Evolutionary conservation across 2,113 vertebrate genomes (phyloP), one percentile per base, ranked within the genome.

Genomic region (Cyprinodon variegatus): DNA sequence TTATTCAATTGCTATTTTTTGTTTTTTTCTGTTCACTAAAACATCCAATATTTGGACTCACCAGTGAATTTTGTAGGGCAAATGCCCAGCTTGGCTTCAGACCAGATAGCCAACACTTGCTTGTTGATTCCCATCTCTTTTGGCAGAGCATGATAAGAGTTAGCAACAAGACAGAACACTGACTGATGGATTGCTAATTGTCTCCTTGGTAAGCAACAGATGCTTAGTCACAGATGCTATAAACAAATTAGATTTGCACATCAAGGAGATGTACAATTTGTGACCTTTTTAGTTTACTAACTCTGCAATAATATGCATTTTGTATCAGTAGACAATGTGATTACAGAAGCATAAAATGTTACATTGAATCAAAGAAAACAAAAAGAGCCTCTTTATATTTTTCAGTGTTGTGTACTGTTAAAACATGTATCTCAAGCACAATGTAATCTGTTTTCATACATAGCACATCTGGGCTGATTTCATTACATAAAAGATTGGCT

Each of bases 111-210:
- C 87, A 87, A 85, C 83, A 70, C 83, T 83, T 81, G 76, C 83
- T 85, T 83, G 85, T 84, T 88, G 77, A 72, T 85, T 78, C 71
- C 78, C 61, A 65, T 79, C 65, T 46, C 41, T 89, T 75, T 87
- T 92, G 89, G 86, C 91, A 91, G 86, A 70, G 77, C 74, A 45
- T 68, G 67, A 69, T 85, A 72, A 68, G 80, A 72, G 82, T 81
- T 81, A 75, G 81, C 70, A 75, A 76, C 62, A 63, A 77, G 63
- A 82, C 69, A 71, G 70, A 67, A 64, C 66, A 43, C 60, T 93
- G 90, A 93, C 89, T 88, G 91, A 92, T 89, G 82, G 86, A 88
- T 84, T 63, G 69, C 84, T 92, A 92, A 92, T 91, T 88, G 84
- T 88, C 78, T 90, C 86, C 83, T 85, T 78, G 79, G 79, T 87